Percentiles rank a stretch among this genome's conserved stretches.
Conservation (phyloP, 2,113 vertebrate species). For the Pagrus major region DNA sequence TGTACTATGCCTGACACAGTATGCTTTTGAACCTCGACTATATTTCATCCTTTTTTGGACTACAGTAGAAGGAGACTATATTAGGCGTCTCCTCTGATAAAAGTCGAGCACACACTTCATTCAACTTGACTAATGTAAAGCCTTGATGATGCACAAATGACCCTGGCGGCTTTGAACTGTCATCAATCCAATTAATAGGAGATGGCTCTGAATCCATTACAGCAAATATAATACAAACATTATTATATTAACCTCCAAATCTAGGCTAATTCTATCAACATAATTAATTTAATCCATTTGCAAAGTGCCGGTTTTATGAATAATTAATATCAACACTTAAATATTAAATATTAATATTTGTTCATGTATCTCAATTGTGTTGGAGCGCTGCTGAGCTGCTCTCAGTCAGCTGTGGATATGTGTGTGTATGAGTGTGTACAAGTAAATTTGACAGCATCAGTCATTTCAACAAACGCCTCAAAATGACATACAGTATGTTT, state of each 20-base stretch:
- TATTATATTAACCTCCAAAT: constrained; percentile 82
- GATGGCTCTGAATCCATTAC: constrained; percentile 81
- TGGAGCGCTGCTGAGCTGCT: not conserved
- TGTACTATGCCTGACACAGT: not conserved
- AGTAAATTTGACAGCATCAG: not conserved
- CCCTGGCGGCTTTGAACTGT: constrained; percentile 67
- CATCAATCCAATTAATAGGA: constrained; percentile 82
- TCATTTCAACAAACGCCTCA: not conserved
- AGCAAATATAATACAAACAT: constrained; percentile 81
- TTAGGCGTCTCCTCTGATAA: constrained; percentile 1
- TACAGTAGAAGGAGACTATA: not conserved
- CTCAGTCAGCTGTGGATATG: not conserved
- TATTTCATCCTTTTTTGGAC: not conserved
- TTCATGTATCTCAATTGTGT: constrained; percentile 53
- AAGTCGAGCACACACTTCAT: constrained; percentile 47
- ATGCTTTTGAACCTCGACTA: not conserved
- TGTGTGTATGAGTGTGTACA: not conserved
- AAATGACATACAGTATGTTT: not conserved
- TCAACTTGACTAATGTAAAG: constrained; percentile 47
- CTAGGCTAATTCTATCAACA: constrained; percentile 81
- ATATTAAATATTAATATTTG: constrained; percentile 84
- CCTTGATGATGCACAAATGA: constrained; percentile 67
- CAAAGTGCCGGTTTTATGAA: constrained; percentile 78
- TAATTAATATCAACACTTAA: constrained; percentile 80
- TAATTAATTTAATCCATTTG: constrained; percentile 81